Percentiles rank a stretch among this genome's conserved stretches.
Conservation (phyloP, 2,888 invertebrate genomes). For the Dynastes maya region DNA sequence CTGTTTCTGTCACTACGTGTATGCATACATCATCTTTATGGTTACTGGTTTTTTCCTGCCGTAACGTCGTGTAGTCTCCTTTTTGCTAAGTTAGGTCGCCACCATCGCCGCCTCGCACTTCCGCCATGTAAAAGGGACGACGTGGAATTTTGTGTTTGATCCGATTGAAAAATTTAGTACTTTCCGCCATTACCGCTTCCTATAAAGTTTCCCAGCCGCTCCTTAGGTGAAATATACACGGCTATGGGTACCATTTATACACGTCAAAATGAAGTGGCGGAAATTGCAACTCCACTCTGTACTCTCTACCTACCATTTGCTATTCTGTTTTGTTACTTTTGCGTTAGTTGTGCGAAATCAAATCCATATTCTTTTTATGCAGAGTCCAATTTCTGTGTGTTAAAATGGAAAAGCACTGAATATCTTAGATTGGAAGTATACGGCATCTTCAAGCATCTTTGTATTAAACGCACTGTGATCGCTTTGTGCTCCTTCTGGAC, state of each 20-base stretch:
- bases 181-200: not conserved
- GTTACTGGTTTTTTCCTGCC: slow-evolving; percentile 11
- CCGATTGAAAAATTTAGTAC: slow-evolving; percentile 28
- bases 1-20: not conserved
- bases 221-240: not conserved
- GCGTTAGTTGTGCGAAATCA: no score
- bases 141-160: not conserved
- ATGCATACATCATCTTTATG: slow-evolving; percentile 43
- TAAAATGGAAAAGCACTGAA: no score
- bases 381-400: no score
- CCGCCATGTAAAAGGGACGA: not conserved
- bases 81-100: not conserved
- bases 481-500: no score
- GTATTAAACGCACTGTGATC: no score
- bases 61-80: not conserved
- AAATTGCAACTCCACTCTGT: no score
- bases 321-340: no score
- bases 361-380: no score
- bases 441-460: no score
- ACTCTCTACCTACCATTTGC: no score
- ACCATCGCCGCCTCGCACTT: not conserved
- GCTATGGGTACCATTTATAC: not conserved
- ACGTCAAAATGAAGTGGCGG: no score
- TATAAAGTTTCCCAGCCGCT: not conserved
- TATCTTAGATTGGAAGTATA: no score